Evolutionary conservation across 2,797 vertebrate genomes (phyloP).

Genomic region (Kryptolebias ocellatus): DNA sequence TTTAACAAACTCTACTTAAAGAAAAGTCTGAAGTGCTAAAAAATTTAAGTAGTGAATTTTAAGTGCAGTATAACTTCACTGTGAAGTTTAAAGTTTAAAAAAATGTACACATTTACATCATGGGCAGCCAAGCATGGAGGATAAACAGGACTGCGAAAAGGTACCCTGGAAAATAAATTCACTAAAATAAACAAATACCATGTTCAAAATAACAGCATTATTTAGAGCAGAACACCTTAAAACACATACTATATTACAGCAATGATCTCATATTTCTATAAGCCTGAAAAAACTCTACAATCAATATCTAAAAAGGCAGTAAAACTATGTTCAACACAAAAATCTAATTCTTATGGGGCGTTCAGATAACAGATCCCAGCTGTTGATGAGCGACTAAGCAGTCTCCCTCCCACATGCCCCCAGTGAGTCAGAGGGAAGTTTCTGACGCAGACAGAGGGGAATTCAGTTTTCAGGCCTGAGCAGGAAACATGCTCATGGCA

Average conservation of each 20-base stretch:
- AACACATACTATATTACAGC: no score
- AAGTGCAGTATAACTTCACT: background rate
- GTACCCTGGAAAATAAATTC: background rate
- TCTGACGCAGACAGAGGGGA: conserved; percentile 54
- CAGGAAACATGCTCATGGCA: conserved; percentile 67
- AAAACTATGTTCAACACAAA: conserved; percentile 1
- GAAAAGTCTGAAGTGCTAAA: background rate
- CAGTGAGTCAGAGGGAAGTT: conserved; percentile 56
- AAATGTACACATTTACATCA: no score
- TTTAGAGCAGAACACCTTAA: no score
- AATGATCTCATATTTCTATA: no score
- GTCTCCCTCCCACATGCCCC: conserved; percentile 4
- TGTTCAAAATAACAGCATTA: no score
- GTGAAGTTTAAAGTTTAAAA: background rate
- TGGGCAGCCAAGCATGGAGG: no score
- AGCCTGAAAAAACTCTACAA: no score
- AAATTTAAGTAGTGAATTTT: background rate
- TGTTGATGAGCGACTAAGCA: conserved; percentile 6
- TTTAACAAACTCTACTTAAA: background rate
- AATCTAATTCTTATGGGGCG: background rate
- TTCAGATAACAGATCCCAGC: conserved; percentile 6
- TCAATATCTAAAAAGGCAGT: background rate
- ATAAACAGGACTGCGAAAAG: background rate
- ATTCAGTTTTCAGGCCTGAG: conserved; percentile 55
- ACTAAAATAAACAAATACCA: conserved; percentile 1